Evolutionary conservation across 2,113 vertebrate species (phyloP), one percentile per base, ranked within the genome.

Genomic region (Gymnogyps californianus): DNA sequence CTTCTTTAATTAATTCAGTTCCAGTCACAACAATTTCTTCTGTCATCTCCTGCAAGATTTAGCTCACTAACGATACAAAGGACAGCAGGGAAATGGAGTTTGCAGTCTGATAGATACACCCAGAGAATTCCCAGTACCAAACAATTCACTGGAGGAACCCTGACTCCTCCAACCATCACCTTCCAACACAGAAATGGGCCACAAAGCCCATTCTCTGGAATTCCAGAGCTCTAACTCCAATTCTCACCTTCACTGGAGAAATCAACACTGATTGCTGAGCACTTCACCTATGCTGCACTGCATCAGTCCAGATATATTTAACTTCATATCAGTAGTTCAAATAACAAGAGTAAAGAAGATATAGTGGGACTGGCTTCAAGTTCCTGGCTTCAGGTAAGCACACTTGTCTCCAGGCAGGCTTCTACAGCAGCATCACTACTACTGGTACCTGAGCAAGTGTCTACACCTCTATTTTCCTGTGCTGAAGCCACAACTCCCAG

Each of bases 381-480:
- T 25, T 93, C 34, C 47, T 71, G 36, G 32, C 40, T 86, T 72
- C 47, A 76, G 36, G 29, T 54, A 64, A 78, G 79, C 21, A 70
- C 2, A 0, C 19, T 24, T 9, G 15, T 11, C 32, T 61, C 18
- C 25, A 71, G 47, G 42, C 17, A 52, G 67, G 18, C 58, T 93
- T 72, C 67, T 29, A 22, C n/a, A 70, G 59, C 36, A 84, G 47
- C 55, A 83, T 29, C 67, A 51, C 31, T 16, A 5, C 32, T 46
- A 24, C 1, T 58, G 55, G 29, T 34, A 87, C 22, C 32, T 58
- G 16, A 62, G 19, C 1, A 0, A 54, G 22, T 10, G 4, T 7
- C 46, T 66, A 16, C 25, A 28, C 36, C 44, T 59, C 47, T 64
- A 0, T 55, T 75, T 66, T 46, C 59, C 72, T 70, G 31, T 62